phyloP scores from a whole-genome alignment of 2,113 vertebrate genomes.

The Cyprinus carpio region DNA sequence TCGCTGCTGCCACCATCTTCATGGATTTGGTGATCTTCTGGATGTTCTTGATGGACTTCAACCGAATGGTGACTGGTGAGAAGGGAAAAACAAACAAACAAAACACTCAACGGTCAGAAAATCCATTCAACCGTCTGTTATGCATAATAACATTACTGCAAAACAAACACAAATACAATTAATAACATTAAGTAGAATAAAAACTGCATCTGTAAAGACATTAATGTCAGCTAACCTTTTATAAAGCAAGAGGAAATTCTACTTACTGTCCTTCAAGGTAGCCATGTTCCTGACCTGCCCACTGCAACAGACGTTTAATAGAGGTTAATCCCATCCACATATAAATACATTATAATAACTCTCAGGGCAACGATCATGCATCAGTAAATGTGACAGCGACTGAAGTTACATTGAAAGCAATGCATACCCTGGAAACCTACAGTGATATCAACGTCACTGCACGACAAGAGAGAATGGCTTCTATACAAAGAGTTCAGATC shows the following conservation, averaged over 20 bases:
- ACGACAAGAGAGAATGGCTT: background rate
- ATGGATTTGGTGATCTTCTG: slow-evolving; percentile 99
- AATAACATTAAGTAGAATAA: background rate
- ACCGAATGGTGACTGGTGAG: slow-evolving; percentile 87
- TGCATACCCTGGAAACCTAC: background rate
- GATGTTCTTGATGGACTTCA: slow-evolving; percentile 99
- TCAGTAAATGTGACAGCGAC: background rate
- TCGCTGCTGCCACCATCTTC: slow-evolving; percentile 99
- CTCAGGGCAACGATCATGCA: background rate
- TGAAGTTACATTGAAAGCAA: background rate
- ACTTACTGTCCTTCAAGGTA: slow-evolving; percentile 99
- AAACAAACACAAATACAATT: background rate
- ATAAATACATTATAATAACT: background rate
- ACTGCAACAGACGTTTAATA: slow-evolving; percentile 72
- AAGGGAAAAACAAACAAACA: background rate
- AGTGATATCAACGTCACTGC: background rate
- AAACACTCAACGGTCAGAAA: background rate
- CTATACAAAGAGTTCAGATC: background rate
- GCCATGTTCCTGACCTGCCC: slow-evolving; percentile 98
- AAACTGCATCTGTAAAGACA: background rate
- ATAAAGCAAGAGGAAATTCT: slow-evolving; percentile 10
- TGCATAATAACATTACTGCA: background rate
- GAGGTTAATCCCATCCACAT: background rate
- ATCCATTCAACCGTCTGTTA: background rate
- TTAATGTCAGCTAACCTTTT: background rate